Evolutionary conservation across 2,797 vertebrate species (phyloP).

Genomic region (Schizothorax lantsangensis): DNA sequence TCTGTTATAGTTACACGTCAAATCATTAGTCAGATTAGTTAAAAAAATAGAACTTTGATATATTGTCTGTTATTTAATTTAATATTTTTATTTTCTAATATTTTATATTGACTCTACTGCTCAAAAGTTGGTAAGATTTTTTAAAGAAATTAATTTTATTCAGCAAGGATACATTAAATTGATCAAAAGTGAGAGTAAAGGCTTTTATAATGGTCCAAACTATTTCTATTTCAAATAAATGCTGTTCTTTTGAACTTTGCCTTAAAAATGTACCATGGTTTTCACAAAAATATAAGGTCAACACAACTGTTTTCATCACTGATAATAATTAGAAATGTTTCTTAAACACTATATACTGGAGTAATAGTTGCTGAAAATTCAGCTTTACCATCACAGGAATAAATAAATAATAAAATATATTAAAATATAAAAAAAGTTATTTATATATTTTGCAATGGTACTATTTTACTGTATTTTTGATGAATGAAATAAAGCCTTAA

Average conservation of each 20-base stretch:
- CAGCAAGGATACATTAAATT: background rate
- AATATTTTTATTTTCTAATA: background rate
- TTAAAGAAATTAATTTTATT: background rate
- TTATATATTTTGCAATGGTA: too few species aligned
- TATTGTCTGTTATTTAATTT: background rate
- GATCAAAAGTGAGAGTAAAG: background rate
- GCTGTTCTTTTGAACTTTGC: background rate
- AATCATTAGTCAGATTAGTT: background rate
- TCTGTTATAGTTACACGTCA: background rate
- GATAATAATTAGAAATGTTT: background rate
- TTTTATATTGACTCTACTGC: background rate
- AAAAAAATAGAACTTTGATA: background rate
- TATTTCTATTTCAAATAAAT: background rate
- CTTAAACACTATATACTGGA: background rate
- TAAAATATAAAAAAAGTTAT: too few species aligned
- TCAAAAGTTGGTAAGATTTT: background rate
- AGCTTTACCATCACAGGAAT: background rate
- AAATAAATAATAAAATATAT: too few species aligned
- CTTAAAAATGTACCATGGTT: background rate
- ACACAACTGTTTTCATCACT: background rate
- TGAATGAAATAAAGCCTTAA: too few species aligned
- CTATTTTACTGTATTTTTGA: too few species aligned
- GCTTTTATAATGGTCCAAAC: background rate
- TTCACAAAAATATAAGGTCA: background rate
- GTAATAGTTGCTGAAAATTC: background rate